Evolutionary conservation across 1,140 invertebrate species (phyloP), one percentile per base, ranked within the genome.

Genomic region (Halyomorpha halys): DNA sequence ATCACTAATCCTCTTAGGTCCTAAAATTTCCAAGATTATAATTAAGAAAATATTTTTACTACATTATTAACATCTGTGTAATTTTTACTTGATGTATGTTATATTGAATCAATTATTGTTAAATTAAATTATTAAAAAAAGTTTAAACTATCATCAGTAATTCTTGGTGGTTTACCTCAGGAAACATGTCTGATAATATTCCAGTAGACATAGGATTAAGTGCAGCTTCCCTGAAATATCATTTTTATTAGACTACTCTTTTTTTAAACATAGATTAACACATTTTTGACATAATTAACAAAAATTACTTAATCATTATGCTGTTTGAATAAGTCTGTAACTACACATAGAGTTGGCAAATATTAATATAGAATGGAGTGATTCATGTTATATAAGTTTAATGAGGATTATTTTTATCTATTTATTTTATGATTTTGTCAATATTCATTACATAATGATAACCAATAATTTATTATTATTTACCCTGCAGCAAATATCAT

Each of bases 181-280:
- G 81, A 70, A 92, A 92, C 69, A 91, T 82, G 71, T 95, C 91
- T 0, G 90, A 88, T 16, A 96, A 79, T 51, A 96, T 84, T 5
- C 86, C 86, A 0, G 90, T 91, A 2, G 90, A 89, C 69, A 95
- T 75, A 0, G 93, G 93, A 75, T 93, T 93, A 72, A 91, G 92
- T 0, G 89, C 91, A 3, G 91, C 86, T 74, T 95, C 91, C 8
- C 87, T 89, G 71, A 53, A 76, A 39, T 39, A 39, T 39, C 1
- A 13, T 39, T 13, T 39, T 53, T 9, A 25, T 21, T 21, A 53
- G 49, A 8, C 8, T 8, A 4, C 6, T 16, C 2, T 21, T 53
- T 53, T 53, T 25, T 53, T 25, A 30, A 30, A 30, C 3, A 8
- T 30, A 30, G 3, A n/a, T n/a, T n/a, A n/a, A n/a, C n/a, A n/a